Percentiles rank a stretch among this genome's conserved stretches.
These are phyloP conservation scores for Zaprionus nigranus DNA, from an alignment of 1,140 invertebrate genomes.

Conservation along the genomic window DNA sequence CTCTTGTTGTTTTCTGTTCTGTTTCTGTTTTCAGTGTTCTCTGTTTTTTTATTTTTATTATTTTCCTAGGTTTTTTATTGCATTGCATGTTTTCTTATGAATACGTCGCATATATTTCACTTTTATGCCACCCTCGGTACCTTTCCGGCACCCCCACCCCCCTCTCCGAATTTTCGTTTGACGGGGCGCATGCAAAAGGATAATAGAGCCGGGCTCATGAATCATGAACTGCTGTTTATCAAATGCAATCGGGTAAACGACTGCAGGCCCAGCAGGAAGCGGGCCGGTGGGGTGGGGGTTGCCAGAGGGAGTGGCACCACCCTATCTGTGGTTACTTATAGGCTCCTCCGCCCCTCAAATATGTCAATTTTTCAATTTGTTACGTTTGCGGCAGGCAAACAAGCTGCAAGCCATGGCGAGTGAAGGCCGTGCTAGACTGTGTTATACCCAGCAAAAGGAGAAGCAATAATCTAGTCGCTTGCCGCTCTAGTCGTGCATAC, in stretches of 20 bases:
- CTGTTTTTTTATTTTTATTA: constrained; percentile 32
- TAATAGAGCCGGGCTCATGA: constrained; percentile 72
- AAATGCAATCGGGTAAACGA: constrained; percentile 50
- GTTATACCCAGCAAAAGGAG: constrained; percentile 1
- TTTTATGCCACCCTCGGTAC: constrained; percentile 48
- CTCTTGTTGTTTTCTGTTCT: constrained; percentile 12
- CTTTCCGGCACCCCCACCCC: not conserved
- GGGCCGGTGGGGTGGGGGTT: not conserved
- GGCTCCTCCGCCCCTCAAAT: constrained; percentile 35
- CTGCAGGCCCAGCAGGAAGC: constrained; percentile 6
- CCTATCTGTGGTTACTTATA: constrained; percentile 66
- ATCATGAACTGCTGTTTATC: constrained; percentile 73
- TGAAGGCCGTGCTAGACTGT: not conserved
- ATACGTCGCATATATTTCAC: constrained; percentile 56
- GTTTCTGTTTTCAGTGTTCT: constrained; percentile 8
- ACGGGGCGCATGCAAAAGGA: constrained; percentile 58
- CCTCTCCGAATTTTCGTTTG: constrained; percentile 26
- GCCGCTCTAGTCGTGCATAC: not conserved
- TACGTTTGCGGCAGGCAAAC: constrained; percentile 46
- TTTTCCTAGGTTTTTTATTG: constrained; percentile 55
- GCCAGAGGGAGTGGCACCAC: not conserved
- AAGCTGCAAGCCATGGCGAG: constrained; percentile 7
- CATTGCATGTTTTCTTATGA: constrained; percentile 66
- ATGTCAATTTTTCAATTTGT: constrained; percentile 78
- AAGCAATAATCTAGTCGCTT: not conserved